Evolutionary conservation across 2,113 vertebrate genomes (phyloP).

Genomic region (Hucho hucho): DNA sequence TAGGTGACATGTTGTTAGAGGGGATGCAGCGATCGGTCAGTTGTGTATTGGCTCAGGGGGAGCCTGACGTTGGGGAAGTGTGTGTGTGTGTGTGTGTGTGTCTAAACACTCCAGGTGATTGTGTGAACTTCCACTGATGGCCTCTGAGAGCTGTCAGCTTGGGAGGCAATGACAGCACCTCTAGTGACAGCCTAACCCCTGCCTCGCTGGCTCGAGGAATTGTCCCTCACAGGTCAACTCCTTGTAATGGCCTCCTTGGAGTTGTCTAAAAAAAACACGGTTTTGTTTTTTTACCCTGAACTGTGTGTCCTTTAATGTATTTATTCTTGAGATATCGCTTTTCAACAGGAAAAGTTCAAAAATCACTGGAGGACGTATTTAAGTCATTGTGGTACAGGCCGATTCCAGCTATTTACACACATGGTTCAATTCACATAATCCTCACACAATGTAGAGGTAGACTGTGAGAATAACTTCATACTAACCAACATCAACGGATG

Average conservation of each 20-base stretch:
- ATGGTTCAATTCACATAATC: too few species aligned
- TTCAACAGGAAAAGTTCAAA: too few species aligned
- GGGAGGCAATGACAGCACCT: slow-evolving; percentile 38
- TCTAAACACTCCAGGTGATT: slow-evolving; percentile 57
- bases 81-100: slow-evolving; percentile 27
- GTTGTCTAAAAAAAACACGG: too few species aligned
- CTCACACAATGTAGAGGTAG: too few species aligned
- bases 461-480: too few species aligned
- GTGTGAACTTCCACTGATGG: slow-evolving; percentile 22
- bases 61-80: slow-evolving; percentile 10
- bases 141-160: slow-evolving; percentile 56
- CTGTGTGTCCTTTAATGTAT: too few species aligned
- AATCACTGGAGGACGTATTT: too few species aligned
- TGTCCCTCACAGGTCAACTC: slow-evolving; percentile 23
- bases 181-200: slow-evolving; percentile 25
- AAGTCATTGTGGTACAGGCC: too few species aligned
- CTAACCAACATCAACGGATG: too few species aligned
- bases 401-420: too few species aligned
- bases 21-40: slow-evolving; percentile 31
- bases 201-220: slow-evolving; percentile 9
- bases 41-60: slow-evolving; percentile 62
- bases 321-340: too few species aligned
- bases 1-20: slow-evolving; percentile 60
- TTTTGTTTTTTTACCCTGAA: too few species aligned
- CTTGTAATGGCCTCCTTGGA: neutral